Evolutionary conservation across 1,140 invertebrate genomes (phyloP).

Genomic region (Trichoplusia ni): DNA sequence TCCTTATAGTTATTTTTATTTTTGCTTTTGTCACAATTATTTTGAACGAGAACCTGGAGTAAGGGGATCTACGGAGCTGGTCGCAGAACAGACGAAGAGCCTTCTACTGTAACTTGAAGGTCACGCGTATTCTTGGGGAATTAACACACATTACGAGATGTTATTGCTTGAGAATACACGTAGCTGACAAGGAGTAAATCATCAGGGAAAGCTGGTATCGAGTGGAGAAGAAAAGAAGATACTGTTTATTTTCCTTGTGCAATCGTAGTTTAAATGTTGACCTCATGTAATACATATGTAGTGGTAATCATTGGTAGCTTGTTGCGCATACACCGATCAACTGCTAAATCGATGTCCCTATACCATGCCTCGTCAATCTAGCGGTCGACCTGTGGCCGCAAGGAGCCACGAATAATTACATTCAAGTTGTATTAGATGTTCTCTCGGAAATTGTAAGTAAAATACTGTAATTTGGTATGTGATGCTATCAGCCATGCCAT

Average conservation of each 20-base stretch:
- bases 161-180: conserved; percentile 99
- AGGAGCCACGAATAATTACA: no score
- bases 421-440: no score
- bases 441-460: neutral
- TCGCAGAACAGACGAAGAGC: neutral
- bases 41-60: no score
- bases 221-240: conserved; percentile 18
- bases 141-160: conserved; percentile 94
- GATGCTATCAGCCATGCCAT: no score
- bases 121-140: conserved; percentile 97
- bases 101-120: conserved; percentile 85
- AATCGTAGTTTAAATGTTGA: neutral
- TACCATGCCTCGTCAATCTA: neutral
- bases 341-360: neutral
- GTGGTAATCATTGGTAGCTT: neutral
- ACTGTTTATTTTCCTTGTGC: neutral
- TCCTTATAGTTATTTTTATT: no score
- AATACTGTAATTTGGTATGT: neutral
- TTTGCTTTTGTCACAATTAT: no score
- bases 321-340: neutral
- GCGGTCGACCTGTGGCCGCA: neutral
- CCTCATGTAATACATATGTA: neutral
- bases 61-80: neutral
- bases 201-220: conserved; percentile 41
- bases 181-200: conserved; percentile 87